These are phyloP conservation scores for Apamea epomidion DNA, from an alignment of 2,888 invertebrate species.

Conservation along the genomic window DNA sequence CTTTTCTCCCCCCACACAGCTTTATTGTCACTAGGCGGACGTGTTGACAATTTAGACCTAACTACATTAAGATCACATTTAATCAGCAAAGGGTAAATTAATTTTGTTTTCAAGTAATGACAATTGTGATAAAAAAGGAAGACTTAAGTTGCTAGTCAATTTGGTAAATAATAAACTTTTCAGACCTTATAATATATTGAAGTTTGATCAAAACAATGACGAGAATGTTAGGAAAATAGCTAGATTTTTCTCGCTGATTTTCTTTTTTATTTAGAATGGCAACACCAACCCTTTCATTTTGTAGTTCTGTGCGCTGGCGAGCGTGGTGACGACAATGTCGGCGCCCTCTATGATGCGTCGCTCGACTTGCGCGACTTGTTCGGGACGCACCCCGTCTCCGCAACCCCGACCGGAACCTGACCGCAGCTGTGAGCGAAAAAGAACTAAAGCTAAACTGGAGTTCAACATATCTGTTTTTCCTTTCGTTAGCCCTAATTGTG, in stretches of 20 bases:
- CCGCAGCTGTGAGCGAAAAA: slow-evolving; percentile 30
- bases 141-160: neutral
- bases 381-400: slow-evolving; percentile 73
- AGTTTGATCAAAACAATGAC: neutral
- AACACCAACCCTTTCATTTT: slow-evolving; percentile 81
- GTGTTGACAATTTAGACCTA: too few species aligned
- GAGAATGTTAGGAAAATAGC: neutral
- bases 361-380: slow-evolving; percentile 77
- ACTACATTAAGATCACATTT: too few species aligned
- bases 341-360: slow-evolving; percentile 89
- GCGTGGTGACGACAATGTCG: slow-evolving; percentile 93
- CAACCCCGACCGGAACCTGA: slow-evolving; percentile 54
- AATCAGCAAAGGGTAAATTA: too few species aligned
- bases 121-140: neutral
- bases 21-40: too few species aligned
- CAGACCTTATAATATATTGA: neutral
- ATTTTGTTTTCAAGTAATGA: too few species aligned
- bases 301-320: slow-evolving; percentile 90
- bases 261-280: neutral
- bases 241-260: neutral
- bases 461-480: neutral
- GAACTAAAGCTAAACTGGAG: neutral
- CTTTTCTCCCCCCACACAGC: too few species aligned
- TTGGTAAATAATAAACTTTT: neutral
- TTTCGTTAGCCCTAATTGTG: too few species aligned